These are phyloP conservation scores for Cichladusa arquata DNA, from an alignment of 2,113 vertebrate genomes.

Conservation along the genomic window DNA sequence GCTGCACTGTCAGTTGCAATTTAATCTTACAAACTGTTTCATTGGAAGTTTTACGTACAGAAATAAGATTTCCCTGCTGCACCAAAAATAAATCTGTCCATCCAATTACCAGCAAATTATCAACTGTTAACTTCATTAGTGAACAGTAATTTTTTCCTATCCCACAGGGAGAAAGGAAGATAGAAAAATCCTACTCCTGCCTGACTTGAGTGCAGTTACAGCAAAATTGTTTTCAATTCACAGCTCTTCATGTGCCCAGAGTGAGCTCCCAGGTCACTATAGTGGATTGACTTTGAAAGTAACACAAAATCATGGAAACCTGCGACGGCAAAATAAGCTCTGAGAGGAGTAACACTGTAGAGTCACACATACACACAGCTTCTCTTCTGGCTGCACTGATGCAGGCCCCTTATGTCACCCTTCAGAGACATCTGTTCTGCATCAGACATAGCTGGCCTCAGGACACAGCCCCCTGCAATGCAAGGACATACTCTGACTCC, in stretches of 20 bases:
- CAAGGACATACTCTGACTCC: fast-evolving
- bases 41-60: constrained; percentile 45
- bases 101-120: constrained; percentile 64
- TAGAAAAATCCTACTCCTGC: background rate
- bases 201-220: background rate
- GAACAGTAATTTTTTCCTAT: background rate
- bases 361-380: background rate
- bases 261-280: background rate
- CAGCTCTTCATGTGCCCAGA: background rate
- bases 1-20: constrained; percentile 58
- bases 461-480: background rate
- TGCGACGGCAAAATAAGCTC: background rate
- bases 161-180: background rate
- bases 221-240: background rate
- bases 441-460: background rate
- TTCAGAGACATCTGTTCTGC: background rate
- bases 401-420: background rate
- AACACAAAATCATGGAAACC: background rate
- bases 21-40: constrained; percentile 55
- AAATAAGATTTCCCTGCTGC: background rate
- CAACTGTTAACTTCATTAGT: constrained; percentile 27
- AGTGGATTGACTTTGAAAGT: background rate
- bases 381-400: background rate
- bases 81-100: constrained; percentile 58
- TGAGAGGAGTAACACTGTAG: background rate